These are phyloP conservation scores for Halictus ligatus DNA, from an alignment of 2,888 invertebrate species.

Conservation along the genomic window DNA sequence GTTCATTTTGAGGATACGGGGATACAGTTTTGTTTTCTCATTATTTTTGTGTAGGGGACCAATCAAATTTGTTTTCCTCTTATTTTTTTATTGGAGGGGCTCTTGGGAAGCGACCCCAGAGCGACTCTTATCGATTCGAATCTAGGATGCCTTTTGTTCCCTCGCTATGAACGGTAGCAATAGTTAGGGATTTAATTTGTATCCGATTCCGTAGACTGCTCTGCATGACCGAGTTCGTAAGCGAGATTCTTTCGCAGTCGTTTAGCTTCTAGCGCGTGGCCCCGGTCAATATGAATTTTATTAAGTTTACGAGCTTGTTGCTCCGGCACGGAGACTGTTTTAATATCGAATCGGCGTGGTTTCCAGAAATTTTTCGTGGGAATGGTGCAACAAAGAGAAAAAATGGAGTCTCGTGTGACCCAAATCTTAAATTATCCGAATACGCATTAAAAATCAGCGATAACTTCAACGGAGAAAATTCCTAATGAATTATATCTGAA, in stretches of 20 bases:
- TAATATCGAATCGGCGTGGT: neutral
- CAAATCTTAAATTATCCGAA: too few relatives aligned
- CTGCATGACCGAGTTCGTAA: neutral
- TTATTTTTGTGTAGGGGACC: too few relatives aligned
- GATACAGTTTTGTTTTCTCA: too few relatives aligned
- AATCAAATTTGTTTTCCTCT: neutral
- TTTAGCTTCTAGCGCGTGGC: neutral
- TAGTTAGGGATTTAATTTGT: slow-evolving; percentile 43
- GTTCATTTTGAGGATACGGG: too few relatives aligned
- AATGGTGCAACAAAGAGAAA: neutral
- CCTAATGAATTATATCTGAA: too few relatives aligned
- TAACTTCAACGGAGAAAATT: neutral
- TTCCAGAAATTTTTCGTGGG: neutral
- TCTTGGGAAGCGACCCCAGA: neutral
- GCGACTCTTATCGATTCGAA: neutral
- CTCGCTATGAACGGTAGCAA: slow-evolving; percentile 25
- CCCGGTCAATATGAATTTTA: slow-evolving; percentile 2
- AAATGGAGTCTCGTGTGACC: neutral
- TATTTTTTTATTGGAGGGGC: neutral
- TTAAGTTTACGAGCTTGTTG: slow-evolving; percentile 10
- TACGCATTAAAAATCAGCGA: too few relatives aligned
- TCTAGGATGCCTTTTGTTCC: neutral
- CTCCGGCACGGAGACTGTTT: slow-evolving; percentile 31
- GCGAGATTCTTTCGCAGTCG: slow-evolving; percentile 7
- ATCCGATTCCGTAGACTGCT: neutral